These are phyloP conservation scores for Enteromius argenteus DNA, from an alignment of 2,797 vertebrate genomes.

Conservation along the genomic window DNA sequence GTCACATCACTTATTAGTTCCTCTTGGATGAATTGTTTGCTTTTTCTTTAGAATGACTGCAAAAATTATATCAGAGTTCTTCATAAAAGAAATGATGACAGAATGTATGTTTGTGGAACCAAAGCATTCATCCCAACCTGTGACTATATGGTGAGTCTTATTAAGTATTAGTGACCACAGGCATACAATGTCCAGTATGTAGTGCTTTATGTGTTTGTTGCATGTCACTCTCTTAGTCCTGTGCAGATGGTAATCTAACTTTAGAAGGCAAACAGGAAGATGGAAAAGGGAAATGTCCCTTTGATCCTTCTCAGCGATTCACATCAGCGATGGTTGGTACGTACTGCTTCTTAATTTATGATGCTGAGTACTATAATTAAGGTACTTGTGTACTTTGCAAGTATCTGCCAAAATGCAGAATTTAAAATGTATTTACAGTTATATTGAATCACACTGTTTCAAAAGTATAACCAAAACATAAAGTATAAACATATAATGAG, in stretches of 20 bases:
- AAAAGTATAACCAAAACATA: not conserved
- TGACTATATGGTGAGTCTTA: conserved; percentile 77
- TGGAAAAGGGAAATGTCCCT: conserved; percentile 84
- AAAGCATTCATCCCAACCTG: conserved; percentile 82
- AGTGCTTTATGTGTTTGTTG: not conserved
- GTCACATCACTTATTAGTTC: not conserved
- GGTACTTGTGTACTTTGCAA: not conserved
- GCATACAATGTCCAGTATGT: not conserved
- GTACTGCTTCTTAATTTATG: conserved; percentile 51
- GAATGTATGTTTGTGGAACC: conserved; percentile 83
- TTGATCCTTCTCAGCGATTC: conserved; percentile 80
- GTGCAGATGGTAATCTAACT: conserved; percentile 66
- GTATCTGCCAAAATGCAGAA: not conserved
- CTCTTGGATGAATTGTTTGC: not conserved
- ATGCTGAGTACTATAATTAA: not conserved
- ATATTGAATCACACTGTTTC: not conserved
- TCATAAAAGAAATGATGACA: conserved; percentile 71
- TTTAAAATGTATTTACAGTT: not conserved
- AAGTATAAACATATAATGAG: not conserved
- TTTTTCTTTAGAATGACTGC: conserved; percentile 78
- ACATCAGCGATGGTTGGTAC: conserved; percentile 81
- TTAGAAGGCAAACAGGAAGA: conserved; percentile 72
- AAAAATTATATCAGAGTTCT: conserved; percentile 83
- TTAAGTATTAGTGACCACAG: not conserved
- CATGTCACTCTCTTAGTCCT: conserved; percentile 70